Conservation (phyloP, 2,797 vertebrate genomes). For the Bothrops alternatus region DNA sequence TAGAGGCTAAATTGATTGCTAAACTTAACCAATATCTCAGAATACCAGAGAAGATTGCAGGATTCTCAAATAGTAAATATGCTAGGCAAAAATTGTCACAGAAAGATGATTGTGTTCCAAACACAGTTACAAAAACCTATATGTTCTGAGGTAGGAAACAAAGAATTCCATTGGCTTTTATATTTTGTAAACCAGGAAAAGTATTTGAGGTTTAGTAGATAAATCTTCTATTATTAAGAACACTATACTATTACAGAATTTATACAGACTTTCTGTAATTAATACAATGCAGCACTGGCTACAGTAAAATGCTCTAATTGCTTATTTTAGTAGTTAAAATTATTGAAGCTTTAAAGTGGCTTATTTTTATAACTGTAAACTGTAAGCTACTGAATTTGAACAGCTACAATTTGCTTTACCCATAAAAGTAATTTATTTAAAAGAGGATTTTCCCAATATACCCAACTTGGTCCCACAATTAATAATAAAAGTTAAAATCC, state of each 20-base stretch:
- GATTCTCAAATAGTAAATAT: constrained; percentile 48
- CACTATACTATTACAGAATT: constrained; percentile 25
- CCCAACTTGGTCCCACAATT: constrained; percentile 60
- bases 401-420: constrained; percentile 26
- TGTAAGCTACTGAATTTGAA: constrained; percentile 48
- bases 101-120: constrained; percentile 57
- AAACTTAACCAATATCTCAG: constrained; percentile 48
- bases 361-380: constrained; percentile 35
- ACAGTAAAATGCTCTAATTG: constrained; percentile 9
- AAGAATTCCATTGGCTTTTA: constrained; percentile 72
- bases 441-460: constrained; percentile 43
- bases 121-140: constrained; percentile 57
- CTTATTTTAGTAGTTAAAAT: constrained; percentile 36
- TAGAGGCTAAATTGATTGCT: constrained; percentile 31
- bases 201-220: constrained; percentile 64
- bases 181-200: constrained; percentile 70
- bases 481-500: constrained; percentile 35
- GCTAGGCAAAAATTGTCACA: constrained; percentile 60
- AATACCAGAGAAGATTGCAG: constrained; percentile 40
- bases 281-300: constrained; percentile 40
- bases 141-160: constrained; percentile 76
- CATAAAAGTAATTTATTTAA: constrained; percentile 37
- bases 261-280: constrained; percentile 27
- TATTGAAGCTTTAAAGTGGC: constrained; percentile 34
- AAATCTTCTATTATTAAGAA: constrained; percentile 55